These are phyloP conservation scores for Leptocoma aspasia DNA, from an alignment of 2,113 vertebrate species.

Conservation along the genomic window DNA sequence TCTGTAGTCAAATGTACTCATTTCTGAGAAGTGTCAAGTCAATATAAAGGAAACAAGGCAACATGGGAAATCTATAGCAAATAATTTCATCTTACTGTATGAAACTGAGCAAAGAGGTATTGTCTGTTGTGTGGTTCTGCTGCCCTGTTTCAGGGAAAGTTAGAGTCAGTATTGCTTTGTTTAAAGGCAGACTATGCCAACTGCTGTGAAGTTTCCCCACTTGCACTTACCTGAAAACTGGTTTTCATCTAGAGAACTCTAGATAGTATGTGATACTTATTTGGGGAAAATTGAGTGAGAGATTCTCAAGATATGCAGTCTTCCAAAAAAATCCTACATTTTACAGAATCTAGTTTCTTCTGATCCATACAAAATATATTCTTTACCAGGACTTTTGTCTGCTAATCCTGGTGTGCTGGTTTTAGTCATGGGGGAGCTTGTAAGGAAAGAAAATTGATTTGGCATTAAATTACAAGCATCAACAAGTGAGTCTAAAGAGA, in stretches of 20 bases:
- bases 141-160: neutral
- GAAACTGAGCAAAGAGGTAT: neutral
- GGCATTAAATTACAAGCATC: neutral
- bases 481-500: neutral
- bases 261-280: neutral
- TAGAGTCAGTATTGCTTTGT: neutral
- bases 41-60: neutral
- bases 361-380: neutral
- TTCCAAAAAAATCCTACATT: neutral
- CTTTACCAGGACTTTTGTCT: neutral
- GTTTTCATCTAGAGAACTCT: neutral
- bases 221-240: neutral
- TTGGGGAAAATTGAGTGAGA: neutral
- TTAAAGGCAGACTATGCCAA: neutral
- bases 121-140: neutral
- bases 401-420: neutral
- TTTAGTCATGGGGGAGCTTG: neutral
- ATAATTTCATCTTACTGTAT: neutral
- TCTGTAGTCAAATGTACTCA: neutral
- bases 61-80: neutral
- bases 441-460: neutral
- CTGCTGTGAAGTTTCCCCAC: accelerated
- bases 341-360: neutral
- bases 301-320: neutral
- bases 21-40: neutral